Evolutionary conservation across 2,113 vertebrate species (phyloP).

Genomic region (Egretta garzetta): DNA sequence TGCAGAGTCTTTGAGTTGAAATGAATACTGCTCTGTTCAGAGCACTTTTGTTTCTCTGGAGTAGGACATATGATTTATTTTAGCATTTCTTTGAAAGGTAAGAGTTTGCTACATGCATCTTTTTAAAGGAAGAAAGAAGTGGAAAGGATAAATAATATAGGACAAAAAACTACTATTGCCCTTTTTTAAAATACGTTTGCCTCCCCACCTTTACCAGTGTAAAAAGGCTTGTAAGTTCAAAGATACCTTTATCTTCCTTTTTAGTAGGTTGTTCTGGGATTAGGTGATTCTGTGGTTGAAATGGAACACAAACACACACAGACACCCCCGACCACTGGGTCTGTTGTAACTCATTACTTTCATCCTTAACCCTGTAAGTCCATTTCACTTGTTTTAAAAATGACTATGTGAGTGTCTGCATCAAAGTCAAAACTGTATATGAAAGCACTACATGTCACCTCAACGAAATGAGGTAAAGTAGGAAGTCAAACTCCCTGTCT

Average conservation of each 20-base stretch:
- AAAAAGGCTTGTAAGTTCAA: background rate
- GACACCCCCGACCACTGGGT: background rate
- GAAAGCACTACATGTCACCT: background rate
- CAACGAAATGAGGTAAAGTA: background rate
- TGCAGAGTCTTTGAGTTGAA: background rate
- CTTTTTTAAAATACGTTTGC: background rate
- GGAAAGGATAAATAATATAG: background rate
- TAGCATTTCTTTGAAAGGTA: background rate
- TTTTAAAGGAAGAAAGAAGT: background rate
- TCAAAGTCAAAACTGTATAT: background rate
- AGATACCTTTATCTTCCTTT: constrained; percentile 17
- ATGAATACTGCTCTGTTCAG: background rate
- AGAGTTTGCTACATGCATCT: background rate
- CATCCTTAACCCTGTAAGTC: background rate
- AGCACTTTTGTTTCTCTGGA: background rate
- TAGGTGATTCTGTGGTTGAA: background rate
- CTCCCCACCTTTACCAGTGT: background rate
- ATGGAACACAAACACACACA: background rate
- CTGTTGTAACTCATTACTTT: constrained; percentile 7
- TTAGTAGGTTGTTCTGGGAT: background rate
- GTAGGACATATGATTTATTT: background rate
- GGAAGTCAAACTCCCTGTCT: background rate
- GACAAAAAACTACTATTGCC: background rate
- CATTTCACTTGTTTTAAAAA: constrained; percentile 10
- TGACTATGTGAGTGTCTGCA: background rate